These are phyloP conservation scores for Haemorhous mexicanus DNA, from an alignment of 2,113 vertebrate genomes.

Conservation along the genomic window DNA sequence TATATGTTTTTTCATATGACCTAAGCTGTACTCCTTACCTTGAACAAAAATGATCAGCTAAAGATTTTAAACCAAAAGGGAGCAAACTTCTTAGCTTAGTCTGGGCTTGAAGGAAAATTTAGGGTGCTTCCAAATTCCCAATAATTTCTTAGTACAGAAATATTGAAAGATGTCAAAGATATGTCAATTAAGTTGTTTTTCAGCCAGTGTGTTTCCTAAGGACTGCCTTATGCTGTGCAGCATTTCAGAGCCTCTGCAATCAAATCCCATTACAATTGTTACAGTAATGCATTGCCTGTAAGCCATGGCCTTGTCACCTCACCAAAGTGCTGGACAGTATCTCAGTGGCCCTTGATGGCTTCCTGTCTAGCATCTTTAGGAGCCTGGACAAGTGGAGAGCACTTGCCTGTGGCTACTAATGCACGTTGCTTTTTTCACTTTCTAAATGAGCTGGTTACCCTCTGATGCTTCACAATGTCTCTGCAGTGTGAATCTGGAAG, in stretches of 20 bases:
- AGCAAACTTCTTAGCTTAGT: background rate
- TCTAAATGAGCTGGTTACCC: background rate
- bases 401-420: background rate
- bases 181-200: background rate
- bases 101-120: background rate
- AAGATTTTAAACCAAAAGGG: background rate
- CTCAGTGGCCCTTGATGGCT: background rate
- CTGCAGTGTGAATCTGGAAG: background rate
- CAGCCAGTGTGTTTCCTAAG: background rate
- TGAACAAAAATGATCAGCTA: background rate
- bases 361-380: background rate
- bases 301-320: background rate
- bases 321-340: background rate
- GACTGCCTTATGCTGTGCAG: background rate
- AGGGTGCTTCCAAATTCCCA: background rate
- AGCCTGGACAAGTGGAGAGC: background rate
- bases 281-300: background rate
- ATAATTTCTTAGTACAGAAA: background rate
- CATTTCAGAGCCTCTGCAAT: background rate
- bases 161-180: background rate
- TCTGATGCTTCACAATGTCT: background rate
- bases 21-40: background rate
- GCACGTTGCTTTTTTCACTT: background rate
- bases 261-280: background rate
- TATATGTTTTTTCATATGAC: background rate